Base-by-base conservation (phyloP, 1,140 invertebrate species). In the Listronotus oregonensis region DNA sequence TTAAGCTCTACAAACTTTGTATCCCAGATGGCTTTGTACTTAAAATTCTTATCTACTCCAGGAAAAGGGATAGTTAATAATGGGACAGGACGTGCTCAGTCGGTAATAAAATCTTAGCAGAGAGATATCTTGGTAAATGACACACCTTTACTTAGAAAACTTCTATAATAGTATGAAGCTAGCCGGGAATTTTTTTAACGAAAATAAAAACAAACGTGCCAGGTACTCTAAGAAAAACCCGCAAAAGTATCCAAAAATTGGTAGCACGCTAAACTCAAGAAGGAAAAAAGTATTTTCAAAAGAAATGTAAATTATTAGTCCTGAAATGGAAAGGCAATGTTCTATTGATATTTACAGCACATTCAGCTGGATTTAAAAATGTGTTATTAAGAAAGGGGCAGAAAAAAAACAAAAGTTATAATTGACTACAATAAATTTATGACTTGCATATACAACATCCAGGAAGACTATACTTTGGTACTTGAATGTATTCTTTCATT, bases 301-400 rank as follows among this genome's bases (percentile, higher is more conserved):
- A 74, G 75, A 9, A 21, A n/a, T 7, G 10, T 1, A 68, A 75
- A 37, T 74, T 81, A 67, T 76, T 74, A 42, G 69, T 82, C 9
- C 50, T 77, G 31, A 76, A 78, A 73, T 82, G 80, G 78, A 78
- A 74, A 73, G 77, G 80, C 68, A 80, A 79, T 66, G 78, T 80
- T 12, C 63, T 78, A 10, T 68, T 78, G 44, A 64, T 82, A 32
- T 78, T 75, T 46, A 82, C 77, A 42, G 34, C 32, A 37, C 51
- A 68, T 17, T 9, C 14, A 27, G 15, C 31, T n/a, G 18, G 56
- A 39, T 34, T 37, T 27, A 5, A 5, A 27, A 27, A 27, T 27
- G 21, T 5, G 21, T 27, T 27, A 27, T 3, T 27, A 27, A 27
- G 5, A 27, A 5, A 27, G 21, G 18, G 40, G 7, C 7, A 14